A percentile compares a stretch with the other conserved stretches of the same genome.
These are phyloP conservation scores for Thyatira batis DNA, from an alignment of 2,888 invertebrate genomes.

Conservation along the genomic window DNA sequence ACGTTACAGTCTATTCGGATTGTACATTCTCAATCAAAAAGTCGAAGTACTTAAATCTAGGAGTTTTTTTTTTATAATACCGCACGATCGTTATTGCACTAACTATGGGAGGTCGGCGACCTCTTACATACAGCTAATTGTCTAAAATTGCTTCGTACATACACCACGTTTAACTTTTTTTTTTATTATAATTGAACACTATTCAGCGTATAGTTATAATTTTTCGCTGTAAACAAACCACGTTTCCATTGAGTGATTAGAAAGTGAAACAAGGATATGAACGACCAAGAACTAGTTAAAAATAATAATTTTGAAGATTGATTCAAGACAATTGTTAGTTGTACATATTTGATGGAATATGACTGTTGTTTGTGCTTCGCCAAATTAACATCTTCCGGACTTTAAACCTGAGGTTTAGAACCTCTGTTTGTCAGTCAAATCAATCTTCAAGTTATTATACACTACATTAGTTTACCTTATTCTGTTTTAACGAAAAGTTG, in stretches of 20 bases:
- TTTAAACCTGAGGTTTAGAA: too few relatives aligned
- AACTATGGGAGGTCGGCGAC: constrained; percentile 42
- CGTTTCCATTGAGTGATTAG: neutral
- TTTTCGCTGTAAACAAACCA: neutral
- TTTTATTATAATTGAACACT: constrained; percentile 46
- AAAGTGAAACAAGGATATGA: too few relatives aligned
- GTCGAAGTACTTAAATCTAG: constrained; percentile 68
- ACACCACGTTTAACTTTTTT: constrained; percentile 36
- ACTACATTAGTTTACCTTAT: too few relatives aligned
- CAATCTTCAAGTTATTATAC: too few relatives aligned
- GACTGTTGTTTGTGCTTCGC: too few relatives aligned
- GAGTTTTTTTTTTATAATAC: constrained; percentile 36
- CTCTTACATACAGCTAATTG: constrained; percentile 44
- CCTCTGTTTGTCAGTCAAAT: too few relatives aligned
- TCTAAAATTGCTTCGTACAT: constrained; percentile 69
- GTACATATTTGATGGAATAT: too few relatives aligned
- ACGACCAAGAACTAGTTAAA: neutral
- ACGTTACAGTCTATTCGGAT: constrained; percentile 78
- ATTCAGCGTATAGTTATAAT: constrained; percentile 36
- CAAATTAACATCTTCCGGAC: too few relatives aligned
- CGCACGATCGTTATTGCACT: constrained; percentile 63
- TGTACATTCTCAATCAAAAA: constrained; percentile 76
- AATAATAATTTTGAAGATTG: neutral
- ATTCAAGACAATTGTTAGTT: too few relatives aligned
- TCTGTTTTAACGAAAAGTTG: too few relatives aligned